phyloP scores from a whole-genome alignment of 2,113 vertebrate species.

The Glaucidium brasilianum region DNA sequence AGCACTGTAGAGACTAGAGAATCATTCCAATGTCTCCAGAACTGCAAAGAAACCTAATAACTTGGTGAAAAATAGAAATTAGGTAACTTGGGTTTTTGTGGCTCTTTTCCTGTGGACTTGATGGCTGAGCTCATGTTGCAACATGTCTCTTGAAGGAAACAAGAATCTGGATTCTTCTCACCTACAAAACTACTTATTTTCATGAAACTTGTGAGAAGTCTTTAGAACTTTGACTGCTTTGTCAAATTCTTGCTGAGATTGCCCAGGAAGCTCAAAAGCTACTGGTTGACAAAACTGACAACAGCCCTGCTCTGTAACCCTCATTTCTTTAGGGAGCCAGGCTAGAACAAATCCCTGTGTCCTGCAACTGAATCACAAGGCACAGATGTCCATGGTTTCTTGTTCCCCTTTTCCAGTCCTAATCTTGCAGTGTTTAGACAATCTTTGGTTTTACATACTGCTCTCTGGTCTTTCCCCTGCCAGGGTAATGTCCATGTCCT shows the following conservation, averaged over 20 bases:
- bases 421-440: background rate
- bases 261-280: background rate
- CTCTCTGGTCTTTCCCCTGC: background rate
- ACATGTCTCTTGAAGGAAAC: background rate
- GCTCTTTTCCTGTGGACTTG: background rate
- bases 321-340: background rate
- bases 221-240: background rate
- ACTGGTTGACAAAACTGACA: background rate
- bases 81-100: background rate
- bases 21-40: background rate
- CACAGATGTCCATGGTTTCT: background rate
- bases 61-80: background rate
- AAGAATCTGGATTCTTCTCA: background rate
- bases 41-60: background rate
- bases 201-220: background rate
- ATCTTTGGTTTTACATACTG: background rate
- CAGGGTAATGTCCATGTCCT: background rate
- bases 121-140: background rate
- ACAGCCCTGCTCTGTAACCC: fast-evolving
- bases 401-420: background rate
- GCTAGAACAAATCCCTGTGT: background rate
- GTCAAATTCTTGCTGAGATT: background rate
- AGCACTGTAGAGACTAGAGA: background rate
- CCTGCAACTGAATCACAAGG: background rate
- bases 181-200: background rate